Evolutionary conservation across 2,888 invertebrate species (phyloP), one percentile per base, ranked within the genome.

Genomic region (Thereva unica): DNA sequence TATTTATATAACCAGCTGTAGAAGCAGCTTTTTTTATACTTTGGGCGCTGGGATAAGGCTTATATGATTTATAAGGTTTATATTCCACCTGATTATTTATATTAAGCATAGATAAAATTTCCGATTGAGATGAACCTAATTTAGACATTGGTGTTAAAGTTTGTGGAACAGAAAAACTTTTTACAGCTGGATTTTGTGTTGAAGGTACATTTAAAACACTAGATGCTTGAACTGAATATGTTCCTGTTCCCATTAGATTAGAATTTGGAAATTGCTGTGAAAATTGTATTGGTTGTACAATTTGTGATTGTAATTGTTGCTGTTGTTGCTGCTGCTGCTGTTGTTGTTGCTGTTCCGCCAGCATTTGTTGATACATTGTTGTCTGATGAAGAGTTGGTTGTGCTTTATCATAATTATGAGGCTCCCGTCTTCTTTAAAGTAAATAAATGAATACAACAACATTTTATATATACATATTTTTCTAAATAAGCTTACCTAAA

Each of bases 361-460:
- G 67, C 77, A 81, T 78, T 74, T 80, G 81, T 67, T 81, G 81
- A 71, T 81, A 82, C n/a, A 82, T 75, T n/a, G 73, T 77, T 2
- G 82, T 82, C 74, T 81, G 81, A 68, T 82, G 81, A 67, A 77
- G 53, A n/a, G 81, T 81, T 23, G 82, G 81, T 71, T 79, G 79
- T 10, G 79, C 78, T 74, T 80, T 82, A 69, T 81, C 82, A 66
- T 81, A 81, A 68, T 82, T 82, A 67, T 81, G 81, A n/a, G 80
- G 80, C 71, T 81, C 80, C 5, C 81, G 77, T 40, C 78, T 76
- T 65, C 73, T 75, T 8, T 10, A 66, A 59, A 35, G 45, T n/a
- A 55, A 67, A 59, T 41, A 49, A 54, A 10, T 38, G 3, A 12
- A n/a, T 4, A 47, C 9, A 64, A 54, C 23, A 23, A 23, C 1